These are phyloP conservation scores for Lypha dubia DNA, from an alignment of 2,888 invertebrate species.

Conservation along the genomic window DNA sequence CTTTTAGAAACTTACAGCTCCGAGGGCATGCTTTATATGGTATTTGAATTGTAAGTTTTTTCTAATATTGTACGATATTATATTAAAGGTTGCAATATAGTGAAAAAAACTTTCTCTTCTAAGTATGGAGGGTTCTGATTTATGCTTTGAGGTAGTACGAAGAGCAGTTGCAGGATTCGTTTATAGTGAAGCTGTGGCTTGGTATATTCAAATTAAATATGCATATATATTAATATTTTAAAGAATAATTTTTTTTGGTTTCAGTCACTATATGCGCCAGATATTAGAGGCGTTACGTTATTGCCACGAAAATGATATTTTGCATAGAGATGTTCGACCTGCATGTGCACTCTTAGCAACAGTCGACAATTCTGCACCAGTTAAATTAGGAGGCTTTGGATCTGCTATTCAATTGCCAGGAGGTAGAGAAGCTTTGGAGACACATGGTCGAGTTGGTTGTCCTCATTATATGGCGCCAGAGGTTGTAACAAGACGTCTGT, in stretches of 20 bases:
- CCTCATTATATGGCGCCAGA: slow-evolving; percentile 99
- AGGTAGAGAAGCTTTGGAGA: slow-evolving; percentile 87
- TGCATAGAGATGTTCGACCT: slow-evolving; percentile 98
- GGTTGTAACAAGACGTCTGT: slow-evolving; percentile 94
- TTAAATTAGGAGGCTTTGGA: slow-evolving; percentile 98
- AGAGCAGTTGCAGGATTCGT: slow-evolving; percentile 98
- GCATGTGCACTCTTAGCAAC: slow-evolving; percentile 98
- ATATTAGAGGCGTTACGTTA: slow-evolving; percentile 98
- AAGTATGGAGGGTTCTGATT: slow-evolving; percentile 99
- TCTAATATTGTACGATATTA: slow-evolving; percentile 35
- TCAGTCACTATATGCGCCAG: slow-evolving; percentile 98
- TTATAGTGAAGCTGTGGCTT: slow-evolving; percentile 99
- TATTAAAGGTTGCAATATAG: neutral
- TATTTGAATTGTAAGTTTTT: slow-evolving; percentile 99
- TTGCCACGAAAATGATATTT: slow-evolving; percentile 98
- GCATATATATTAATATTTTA: neutral
- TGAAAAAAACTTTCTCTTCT: slow-evolving; percentile 79
- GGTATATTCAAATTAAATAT: slow-evolving; percentile 87
- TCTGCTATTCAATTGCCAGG: slow-evolving; percentile 97
- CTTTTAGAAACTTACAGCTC: slow-evolving; percentile 98
- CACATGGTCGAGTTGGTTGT: slow-evolving; percentile 92
- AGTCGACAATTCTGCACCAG: slow-evolving; percentile 98
- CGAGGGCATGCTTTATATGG: slow-evolving; percentile 99
- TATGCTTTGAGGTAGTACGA: slow-evolving; percentile 98
- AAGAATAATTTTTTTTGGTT: neutral